Percentiles rank a stretch among this genome's conserved stretches.
Conservation (phyloP, 2,888 invertebrate species). For the Drosophila imparisetae region DNA sequence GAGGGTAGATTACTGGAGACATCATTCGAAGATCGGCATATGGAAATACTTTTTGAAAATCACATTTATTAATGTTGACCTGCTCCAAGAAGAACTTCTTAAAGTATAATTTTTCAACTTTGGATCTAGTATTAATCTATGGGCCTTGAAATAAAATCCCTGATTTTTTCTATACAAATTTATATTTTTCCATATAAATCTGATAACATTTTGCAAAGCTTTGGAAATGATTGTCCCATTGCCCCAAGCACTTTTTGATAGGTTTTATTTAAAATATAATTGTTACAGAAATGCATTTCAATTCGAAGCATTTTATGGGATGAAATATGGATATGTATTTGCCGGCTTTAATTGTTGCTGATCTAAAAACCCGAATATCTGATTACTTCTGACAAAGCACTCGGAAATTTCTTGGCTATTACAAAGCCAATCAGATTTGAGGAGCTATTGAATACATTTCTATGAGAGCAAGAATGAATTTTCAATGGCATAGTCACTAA, state of each 20-base stretch:
- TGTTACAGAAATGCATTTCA: not conserved
- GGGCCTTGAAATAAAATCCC: not conserved
- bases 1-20: not conserved
- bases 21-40: not conserved
- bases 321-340: not conserved
- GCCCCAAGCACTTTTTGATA: rapidly evolving
- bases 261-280: not conserved
- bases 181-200: not conserved
- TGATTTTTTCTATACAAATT: not conserved
- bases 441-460: not conserved
- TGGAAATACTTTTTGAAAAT: not conserved
- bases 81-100: not conserved
- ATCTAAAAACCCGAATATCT: rapidly evolving
- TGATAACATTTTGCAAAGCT: not conserved
- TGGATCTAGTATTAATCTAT: not conserved
- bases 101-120: not conserved
- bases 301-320: not conserved
- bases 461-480: not conserved
- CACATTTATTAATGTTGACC: not conserved
- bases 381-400: not conserved
- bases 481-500: not conserved
- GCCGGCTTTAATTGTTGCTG: not conserved
- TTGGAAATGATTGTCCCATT: not conserved
- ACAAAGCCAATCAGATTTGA: rapidly evolving
- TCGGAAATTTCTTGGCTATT: not conserved